These are phyloP conservation scores for Haemorhous mexicanus DNA, from an alignment of 2,113 vertebrate genomes.

Conservation along the genomic window DNA sequence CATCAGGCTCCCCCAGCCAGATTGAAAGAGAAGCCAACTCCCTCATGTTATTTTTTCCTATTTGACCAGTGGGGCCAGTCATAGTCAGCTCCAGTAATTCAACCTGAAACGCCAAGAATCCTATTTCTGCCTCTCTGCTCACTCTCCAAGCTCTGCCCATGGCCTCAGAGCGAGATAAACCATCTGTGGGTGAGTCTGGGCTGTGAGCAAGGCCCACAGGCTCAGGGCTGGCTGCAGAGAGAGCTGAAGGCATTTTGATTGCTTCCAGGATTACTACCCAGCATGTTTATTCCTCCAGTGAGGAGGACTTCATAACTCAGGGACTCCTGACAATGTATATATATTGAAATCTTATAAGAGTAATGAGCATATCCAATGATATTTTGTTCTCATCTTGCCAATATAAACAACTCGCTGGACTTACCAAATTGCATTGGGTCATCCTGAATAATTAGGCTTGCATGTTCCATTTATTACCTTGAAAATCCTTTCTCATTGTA, in stretches of 20 bases:
- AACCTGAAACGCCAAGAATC: background rate
- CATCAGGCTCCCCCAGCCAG: background rate
- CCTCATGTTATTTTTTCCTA: background rate
- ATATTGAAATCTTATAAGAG: slow-evolving; percentile 61
- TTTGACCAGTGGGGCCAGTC: background rate
- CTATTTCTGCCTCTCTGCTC: slow-evolving; percentile 3
- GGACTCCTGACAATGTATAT: slow-evolving; percentile 62
- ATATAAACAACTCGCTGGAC: slow-evolving; percentile 54
- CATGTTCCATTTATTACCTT: slow-evolving; percentile 63
- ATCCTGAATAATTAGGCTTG: slow-evolving; percentile 57
- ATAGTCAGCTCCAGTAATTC: slow-evolving; percentile 19
- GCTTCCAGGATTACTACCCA: slow-evolving; percentile 58
- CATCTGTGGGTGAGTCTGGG: background rate
- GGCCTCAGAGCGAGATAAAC: background rate
- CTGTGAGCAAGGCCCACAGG: background rate
- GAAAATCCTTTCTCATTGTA: slow-evolving; percentile 60
- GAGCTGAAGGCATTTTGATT: slow-evolving; percentile 54
- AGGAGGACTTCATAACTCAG: slow-evolving; percentile 65
- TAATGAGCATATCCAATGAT: slow-evolving; percentile 56
- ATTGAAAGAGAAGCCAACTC: background rate
- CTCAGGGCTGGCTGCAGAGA: background rate
- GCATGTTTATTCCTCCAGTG: slow-evolving; percentile 59
- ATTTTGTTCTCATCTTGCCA: slow-evolving; percentile 55
- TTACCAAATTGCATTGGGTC: slow-evolving; percentile 32
- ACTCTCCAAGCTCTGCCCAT: background rate